These are phyloP conservation scores for Formica aserva DNA, from an alignment of 2,888 invertebrate species.

Conservation along the genomic window DNA sequence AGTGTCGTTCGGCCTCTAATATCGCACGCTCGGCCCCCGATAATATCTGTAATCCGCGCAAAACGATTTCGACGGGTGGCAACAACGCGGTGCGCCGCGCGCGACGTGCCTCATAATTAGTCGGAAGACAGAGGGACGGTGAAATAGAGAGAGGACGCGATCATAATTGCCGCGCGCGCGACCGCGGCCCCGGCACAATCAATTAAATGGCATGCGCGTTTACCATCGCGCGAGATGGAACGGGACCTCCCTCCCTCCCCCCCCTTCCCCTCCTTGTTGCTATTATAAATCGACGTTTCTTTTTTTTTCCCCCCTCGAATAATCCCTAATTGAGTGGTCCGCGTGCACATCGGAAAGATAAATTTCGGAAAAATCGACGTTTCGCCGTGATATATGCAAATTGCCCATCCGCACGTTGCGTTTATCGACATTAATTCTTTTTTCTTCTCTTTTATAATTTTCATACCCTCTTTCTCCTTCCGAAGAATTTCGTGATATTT, in stretches of 20 bases:
- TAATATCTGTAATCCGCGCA: constrained; percentile 58
- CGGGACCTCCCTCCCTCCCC: constrained; percentile 17
- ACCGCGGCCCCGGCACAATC: constrained; percentile 64
- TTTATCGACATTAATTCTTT: constrained; percentile 14
- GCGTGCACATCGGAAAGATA: constrained; percentile 14
- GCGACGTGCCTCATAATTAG: constrained; percentile 65
- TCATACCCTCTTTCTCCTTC: background rate
- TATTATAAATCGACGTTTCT: constrained; percentile 39
- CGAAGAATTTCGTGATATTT: background rate
- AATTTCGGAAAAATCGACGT: constrained; percentile 50
- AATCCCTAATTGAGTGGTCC: constrained; percentile 50
- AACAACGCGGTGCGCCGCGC: constrained; percentile 53
- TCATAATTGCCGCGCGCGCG: constrained; percentile 68
- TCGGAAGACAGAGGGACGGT: constrained; percentile 46
- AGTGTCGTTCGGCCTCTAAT: constrained; percentile 46
- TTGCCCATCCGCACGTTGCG: constrained; percentile 29
- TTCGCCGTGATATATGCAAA: constrained; percentile 34
- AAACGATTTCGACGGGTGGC: constrained; percentile 61
- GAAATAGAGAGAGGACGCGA: constrained; percentile 44
- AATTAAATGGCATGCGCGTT: constrained; percentile 64
- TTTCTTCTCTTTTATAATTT: background rate
- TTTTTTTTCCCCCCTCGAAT: constrained; percentile 28
- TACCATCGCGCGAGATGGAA: constrained; percentile 45
- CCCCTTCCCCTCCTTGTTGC: background rate
- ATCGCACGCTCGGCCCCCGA: constrained; percentile 11